Evolutionary conservation across 2,113 vertebrate species (phyloP).

Genomic region (Tamias sibiricus): DNA sequence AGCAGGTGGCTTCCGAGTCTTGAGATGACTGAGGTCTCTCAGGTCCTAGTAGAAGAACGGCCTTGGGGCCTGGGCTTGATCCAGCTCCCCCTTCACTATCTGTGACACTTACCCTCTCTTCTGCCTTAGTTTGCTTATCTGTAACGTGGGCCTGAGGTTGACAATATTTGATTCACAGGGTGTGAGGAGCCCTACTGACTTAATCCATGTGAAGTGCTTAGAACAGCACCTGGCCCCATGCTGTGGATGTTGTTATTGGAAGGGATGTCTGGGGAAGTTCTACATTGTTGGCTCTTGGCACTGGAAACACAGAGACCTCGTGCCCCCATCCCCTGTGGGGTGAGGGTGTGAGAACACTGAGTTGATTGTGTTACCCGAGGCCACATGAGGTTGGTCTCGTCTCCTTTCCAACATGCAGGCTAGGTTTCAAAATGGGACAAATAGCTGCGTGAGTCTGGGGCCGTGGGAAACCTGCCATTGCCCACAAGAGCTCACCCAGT

Average conservation of each 20-base stretch:
- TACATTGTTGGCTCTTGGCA: neutral
- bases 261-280: neutral
- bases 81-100: neutral
- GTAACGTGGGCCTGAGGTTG: neutral
- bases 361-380: conserved; percentile 26
- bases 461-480: neutral
- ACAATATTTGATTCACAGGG: neutral
- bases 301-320: neutral
- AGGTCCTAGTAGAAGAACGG: too few relatives aligned
- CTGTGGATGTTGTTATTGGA: neutral
- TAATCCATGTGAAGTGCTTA: neutral
- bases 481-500: neutral
- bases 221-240: neutral
- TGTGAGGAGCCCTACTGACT: neutral
- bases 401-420: neutral
- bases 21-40: too few relatives aligned
- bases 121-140: neutral
- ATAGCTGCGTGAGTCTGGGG: neutral
- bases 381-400: neutral
- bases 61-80: neutral
- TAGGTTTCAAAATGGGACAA: neutral
- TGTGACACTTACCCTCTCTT: neutral
- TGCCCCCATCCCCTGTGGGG: neutral
- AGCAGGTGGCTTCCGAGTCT: too few relatives aligned
- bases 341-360: conserved; percentile 16